Base-by-base conservation (phyloP, 2,797 vertebrate species). In the Rhadinocentrus ornatus region DNA sequence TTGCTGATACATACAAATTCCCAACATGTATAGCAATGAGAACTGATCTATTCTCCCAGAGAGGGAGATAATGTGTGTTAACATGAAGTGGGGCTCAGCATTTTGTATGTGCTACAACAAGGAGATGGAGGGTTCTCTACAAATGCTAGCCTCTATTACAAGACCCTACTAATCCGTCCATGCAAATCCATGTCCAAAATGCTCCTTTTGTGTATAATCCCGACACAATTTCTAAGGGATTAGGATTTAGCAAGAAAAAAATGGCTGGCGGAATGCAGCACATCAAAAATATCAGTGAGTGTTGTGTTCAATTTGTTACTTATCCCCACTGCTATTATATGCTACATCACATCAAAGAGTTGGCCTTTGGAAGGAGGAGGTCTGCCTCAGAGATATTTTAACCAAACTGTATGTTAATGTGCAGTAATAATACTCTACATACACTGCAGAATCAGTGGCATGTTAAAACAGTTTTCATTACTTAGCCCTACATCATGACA, bases 201-300 rank as follows among this genome's bases (percentile, higher is more conserved):
- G 83, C 62, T 80, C 86, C 90, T 93, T 94, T 93, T 93, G 90
- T 93, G 89, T 85, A 84, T 93, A 94, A 94, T 94, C 93, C 92
- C 60, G 75, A 90, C 84, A 89, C 90, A 91, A 89, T 92, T 93
- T 92, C 82, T 69, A 86, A 85, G 80, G 90, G 91, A 93, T 93
- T 93, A 93, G 88, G 88, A 87, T 88, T 89, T 86, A 89, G 71
- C 62, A 41, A 80, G 62, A 24, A 70, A 73, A 68, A 85, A 83
- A 83, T 27, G 59, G 76, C 76, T 87, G 81, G 65, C 62, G 79
- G 82, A 77, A 84, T 86, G 86, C 63, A 83, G 53, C 59, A 59
- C 73, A 81, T 81, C 61, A 78, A 72, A 88, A 84, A 83, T 86
- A 85, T 83, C 65, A 79, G 78, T 65, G 75, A 32, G 66, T 60